These are phyloP conservation scores for Taxidea taxus DNA, from an alignment of 2,113 vertebrate species.

Conservation along the genomic window DNA sequence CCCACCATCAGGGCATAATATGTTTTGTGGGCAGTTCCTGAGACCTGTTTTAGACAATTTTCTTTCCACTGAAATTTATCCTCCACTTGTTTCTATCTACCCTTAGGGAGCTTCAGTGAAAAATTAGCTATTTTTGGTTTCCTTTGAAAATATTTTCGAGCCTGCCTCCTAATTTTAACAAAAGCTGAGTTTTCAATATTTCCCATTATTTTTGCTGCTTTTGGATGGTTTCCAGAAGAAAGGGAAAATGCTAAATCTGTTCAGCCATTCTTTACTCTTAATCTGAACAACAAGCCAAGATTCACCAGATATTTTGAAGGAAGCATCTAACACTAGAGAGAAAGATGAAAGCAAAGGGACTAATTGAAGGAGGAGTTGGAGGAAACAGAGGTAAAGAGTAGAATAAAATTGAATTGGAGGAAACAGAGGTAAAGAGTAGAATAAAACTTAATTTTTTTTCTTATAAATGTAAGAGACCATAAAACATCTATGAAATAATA, in stretches of 20 bases:
- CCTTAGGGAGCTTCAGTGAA: neutral
- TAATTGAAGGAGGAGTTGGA: neutral
- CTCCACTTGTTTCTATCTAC: neutral
- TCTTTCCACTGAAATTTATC: neutral
- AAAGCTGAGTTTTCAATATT: slow-evolving; percentile 8
- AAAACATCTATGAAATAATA: neutral
- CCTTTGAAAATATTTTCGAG: slow-evolving; percentile 21
- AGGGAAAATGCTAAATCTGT: neutral
- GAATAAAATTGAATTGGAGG: neutral
- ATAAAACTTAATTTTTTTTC: neutral
- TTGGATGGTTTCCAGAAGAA: neutral
- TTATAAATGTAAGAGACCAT: slow-evolving; percentile 6
- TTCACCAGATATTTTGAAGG: neutral
- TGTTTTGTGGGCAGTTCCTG: neutral
- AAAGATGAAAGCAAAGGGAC: neutral
- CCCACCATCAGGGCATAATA: neutral
- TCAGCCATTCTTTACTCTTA: neutral
- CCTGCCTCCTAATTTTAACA: neutral
- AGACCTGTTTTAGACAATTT: neutral
- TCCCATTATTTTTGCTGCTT: neutral
- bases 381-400: neutral
- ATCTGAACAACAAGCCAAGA: neutral
- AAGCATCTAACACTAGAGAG: neutral
- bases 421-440: neutral
- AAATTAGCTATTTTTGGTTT: neutral